Evolutionary conservation across 1,140 invertebrate species (phyloP).

Genomic region (Galleria mellonella): DNA sequence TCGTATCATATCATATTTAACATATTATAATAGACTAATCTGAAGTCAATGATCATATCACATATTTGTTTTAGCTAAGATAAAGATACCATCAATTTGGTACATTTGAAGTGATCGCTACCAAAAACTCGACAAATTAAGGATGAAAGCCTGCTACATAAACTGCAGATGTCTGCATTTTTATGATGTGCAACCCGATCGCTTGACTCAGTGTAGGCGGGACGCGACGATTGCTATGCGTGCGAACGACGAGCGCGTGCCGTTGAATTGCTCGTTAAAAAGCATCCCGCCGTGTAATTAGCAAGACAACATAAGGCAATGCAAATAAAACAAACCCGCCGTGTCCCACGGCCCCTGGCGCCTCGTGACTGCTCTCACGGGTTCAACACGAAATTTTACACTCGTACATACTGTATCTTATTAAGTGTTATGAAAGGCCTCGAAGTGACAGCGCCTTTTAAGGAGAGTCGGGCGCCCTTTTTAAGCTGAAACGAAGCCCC

Average conservation of each 20-base stretch:
- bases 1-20: too few species aligned
- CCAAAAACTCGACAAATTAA: too few species aligned
- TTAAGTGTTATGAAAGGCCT: slow-evolving; percentile 67
- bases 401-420: slow-evolving; percentile 59
- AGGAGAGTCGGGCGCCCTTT: slow-evolving; percentile 40
- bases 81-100: too few species aligned
- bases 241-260: slow-evolving; percentile 34
- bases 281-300: slow-evolving; percentile 57
- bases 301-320: slow-evolving; percentile 32
- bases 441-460: slow-evolving; percentile 58
- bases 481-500: slow-evolving; percentile 11
- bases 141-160: too few species aligned
- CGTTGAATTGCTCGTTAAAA: slow-evolving; percentile 62
- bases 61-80: too few species aligned
- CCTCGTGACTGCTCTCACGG: slow-evolving; percentile 58
- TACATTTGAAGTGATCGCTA: too few species aligned
- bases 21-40: too few species aligned
- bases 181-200: not conserved
- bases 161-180: too few species aligned
- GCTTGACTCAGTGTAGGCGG: not conserved
- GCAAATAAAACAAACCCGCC: slow-evolving; percentile 49
- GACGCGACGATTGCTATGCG: slow-evolving; percentile 19
- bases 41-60: too few species aligned
- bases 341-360: slow-evolving; percentile 52
- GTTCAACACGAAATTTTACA: slow-evolving; percentile 66